Evolutionary conservation across 2,888 invertebrate genomes (phyloP), one percentile per base, ranked within the genome.

Genomic region (Stenodera caucasica): DNA sequence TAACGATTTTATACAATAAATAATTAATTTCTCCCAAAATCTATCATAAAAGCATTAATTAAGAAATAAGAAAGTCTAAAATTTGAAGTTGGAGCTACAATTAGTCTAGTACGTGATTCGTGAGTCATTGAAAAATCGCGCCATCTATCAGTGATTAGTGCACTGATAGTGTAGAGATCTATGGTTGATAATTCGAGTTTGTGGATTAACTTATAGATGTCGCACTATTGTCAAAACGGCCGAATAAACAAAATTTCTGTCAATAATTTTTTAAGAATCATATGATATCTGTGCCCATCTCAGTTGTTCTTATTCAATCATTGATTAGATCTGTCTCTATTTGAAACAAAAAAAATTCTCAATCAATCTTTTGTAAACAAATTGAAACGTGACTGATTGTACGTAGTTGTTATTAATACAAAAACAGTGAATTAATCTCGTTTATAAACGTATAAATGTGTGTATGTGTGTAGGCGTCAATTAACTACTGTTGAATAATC

Each of bases 331-430:
- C 45, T 21, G 2, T 45, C 45, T 45, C 7, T 21, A 3, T 45
- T 45, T 45, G 21, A 11, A 21, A 45, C 15, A 8, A 45, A 18
- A 11, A 45, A 1, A 18, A 21, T 21, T 21, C 45, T 14, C 35
- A 14, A 2, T 45, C 21, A 12, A 3, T 45, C 21, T 12, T 45
- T 45, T 45, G 45, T 45, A 45, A 45, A 45, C 21, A 45, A 21
- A 45, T 21, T 45, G 11, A 45, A 45, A 45, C 45, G 45, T 45
- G 45, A 45, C 45, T 21, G 45, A 45, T 21, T 11, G 45, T 45
- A 45, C 45, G 45, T 45, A 45, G 45, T 21, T 45, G 21, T 45
- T 9, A 40, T 35, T 33, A 35, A 14, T 14, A 7, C n/a, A n/a
- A n/a, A n/a, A n/a, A n/a, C n/a, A n/a, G n/a, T n/a, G n/a, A n/a